phyloP scores from a whole-genome alignment of 2,888 invertebrate genomes.

The Petrophora chlorosata region DNA sequence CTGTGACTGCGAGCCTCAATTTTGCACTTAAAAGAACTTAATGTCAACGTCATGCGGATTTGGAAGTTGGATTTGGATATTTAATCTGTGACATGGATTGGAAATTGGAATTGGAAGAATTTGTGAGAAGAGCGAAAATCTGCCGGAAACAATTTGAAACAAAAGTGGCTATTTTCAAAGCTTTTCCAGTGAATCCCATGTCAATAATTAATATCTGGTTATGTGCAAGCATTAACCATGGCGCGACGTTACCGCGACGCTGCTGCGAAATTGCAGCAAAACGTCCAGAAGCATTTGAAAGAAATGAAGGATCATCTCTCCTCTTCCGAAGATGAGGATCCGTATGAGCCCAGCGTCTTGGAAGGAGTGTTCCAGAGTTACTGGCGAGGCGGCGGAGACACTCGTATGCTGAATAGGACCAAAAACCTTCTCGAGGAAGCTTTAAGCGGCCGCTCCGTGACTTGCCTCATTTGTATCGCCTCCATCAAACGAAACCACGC shows the following conservation, averaged over 20 bases:
- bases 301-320: constrained; percentile 69
- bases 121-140: no score
- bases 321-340: constrained; percentile 77
- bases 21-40: no score
- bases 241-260: constrained; percentile 71
- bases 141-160: no score
- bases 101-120: no score
- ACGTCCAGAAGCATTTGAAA: constrained; percentile 73
- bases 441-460: constrained; percentile 90
- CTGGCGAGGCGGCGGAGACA: constrained; percentile 68
- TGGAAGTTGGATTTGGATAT: no score
- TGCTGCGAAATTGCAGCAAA: constrained; percentile 74
- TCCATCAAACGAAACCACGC: constrained; percentile 91
- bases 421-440: constrained; percentile 90
- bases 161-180: no score
- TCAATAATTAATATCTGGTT: no score
- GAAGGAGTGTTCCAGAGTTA: constrained; percentile 73
- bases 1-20: no score
- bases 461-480: constrained; percentile 96
- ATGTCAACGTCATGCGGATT: no score
- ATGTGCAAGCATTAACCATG: no score
- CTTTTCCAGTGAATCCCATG: no score
- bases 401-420: constrained; percentile 80
- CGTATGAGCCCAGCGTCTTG: constrained; percentile 65
- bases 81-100: no score